A percentile compares a stretch with the other conserved stretches of the same genome.
Conservation (phyloP, 2,888 invertebrate genomes). For the Piscicola geometra region DNA sequence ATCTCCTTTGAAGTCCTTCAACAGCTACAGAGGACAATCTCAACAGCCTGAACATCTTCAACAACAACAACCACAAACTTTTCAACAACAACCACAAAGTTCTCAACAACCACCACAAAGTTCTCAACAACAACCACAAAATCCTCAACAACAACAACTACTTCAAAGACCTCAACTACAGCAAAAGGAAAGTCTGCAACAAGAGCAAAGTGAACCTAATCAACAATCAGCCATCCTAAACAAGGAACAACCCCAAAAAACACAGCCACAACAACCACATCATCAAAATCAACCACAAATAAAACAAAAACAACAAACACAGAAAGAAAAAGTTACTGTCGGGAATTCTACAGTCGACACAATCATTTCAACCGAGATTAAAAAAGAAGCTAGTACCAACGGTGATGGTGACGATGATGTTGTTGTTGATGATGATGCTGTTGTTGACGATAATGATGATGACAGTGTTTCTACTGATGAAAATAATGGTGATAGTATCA, state of each 20-base stretch:
- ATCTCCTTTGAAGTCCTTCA: background rate
- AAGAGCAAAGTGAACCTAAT: too few relatives aligned
- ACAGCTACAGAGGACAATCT: background rate
- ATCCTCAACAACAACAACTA: background rate
- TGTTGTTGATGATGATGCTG: background rate
- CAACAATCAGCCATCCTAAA: too few relatives aligned
- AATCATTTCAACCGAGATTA: background rate
- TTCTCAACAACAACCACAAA: background rate
- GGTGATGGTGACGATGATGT: background rate
- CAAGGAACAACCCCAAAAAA: too few relatives aligned
- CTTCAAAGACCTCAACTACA: too few relatives aligned
- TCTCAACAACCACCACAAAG: background rate
- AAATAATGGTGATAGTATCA: background rate
- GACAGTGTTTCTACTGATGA: background rate
- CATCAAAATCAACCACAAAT: too few relatives aligned
- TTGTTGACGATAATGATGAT: background rate
- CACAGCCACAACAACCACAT: too few relatives aligned
- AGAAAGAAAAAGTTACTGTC: too few relatives aligned
- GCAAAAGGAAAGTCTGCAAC: too few relatives aligned
- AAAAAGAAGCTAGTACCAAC: background rate
- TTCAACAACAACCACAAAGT: background rate
- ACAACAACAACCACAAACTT: background rate
- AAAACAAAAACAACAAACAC: too few relatives aligned
- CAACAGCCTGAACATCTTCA: background rate
- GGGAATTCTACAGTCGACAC: too few relatives aligned